Base-by-base conservation (phyloP, 2,888 invertebrate species). In the Lithosia quadra region DNA sequence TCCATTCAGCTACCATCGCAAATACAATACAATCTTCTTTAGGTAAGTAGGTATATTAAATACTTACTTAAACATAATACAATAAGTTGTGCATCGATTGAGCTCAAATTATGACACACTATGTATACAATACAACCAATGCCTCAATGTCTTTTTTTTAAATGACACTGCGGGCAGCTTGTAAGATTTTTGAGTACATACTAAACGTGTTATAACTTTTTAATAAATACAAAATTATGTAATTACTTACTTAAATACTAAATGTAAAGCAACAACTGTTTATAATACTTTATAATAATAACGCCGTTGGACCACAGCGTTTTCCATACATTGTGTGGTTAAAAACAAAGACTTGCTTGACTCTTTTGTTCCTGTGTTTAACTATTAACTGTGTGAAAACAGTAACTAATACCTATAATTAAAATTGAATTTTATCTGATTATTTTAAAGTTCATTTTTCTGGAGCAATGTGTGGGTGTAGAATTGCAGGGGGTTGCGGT, bases 281-380 rank as follows among this genome's bases (percentile, higher is more conserved):
- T 43, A 15, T 21, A 63, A 55, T 63, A 49, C 1, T 43, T 36
- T 1, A 22, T 33, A 66, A n/a, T 88, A 85, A 79, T 80, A 76
- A 88, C 88, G 87, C 89, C 87, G 87, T 88, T 89, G 82, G 67
- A 89, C 88, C 88, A 81, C 88, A 89, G 74, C 76, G 75, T 75
- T 84, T 83, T 82, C 74, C 74, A 82, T 81, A 86, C 88, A 84
- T 91, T 86, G 90, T 91, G 91, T 75, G 92, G 91, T 92, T 89
- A 78, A 77, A 84, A 78, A 84, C 83, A 85, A 84, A 86, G 78
- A 67, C 60, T 74, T 76, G 76, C 82, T 74, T 76, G 78, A 83
- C 81, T 77, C 83, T 79, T 89, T 91, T 91, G 90, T 90, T 89
- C 81, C 85, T 85, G 76, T 70, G 71, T 78, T 78, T 79, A 82